These are phyloP conservation scores for Astropecten irregularis DNA, from an alignment of 53 echinoderm and acorn worm species.

Conservation along the genomic window DNA sequence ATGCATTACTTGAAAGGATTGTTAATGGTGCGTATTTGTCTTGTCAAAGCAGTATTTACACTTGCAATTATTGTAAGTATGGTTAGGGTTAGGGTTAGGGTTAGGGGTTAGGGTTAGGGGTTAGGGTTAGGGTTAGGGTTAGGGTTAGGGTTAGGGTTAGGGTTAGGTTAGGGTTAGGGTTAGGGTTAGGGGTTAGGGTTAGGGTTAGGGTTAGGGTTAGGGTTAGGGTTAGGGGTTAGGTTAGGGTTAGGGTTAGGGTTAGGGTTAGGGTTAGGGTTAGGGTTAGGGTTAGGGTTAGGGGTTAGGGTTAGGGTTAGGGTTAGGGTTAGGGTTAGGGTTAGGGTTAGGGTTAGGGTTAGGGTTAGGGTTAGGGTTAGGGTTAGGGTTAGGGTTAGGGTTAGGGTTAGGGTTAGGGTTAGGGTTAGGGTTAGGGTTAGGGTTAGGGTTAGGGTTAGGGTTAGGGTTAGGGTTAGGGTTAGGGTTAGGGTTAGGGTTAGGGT, in stretches of 20 bases:
- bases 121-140: too few species aligned
- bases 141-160: conserved; percentile 36
- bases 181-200: too few species aligned
- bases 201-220: conserved; percentile 55
- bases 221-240: conserved; percentile 56
- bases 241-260: conserved; percentile 42
- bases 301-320: conserved; percentile 27
- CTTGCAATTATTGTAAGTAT: too few species aligned
- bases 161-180: too few species aligned
- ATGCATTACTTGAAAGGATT: too few species aligned
- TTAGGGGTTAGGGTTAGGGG: too few species aligned
- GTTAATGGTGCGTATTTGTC: too few species aligned
- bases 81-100: conserved; percentile 49
- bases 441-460: conserved; percentile 40
- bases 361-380: conserved; percentile 23
- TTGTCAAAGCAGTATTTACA: too few species aligned
- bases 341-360: conserved; percentile 32
- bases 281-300: conserved; percentile 41
- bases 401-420: conserved; percentile 31
- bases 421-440: conserved; percentile 34
- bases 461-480: conserved; percentile 41
- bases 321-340: conserved; percentile 40
- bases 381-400: conserved; percentile 20
- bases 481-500: conserved; percentile 51
- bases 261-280: conserved; percentile 42